phyloP scores from a whole-genome alignment of 2,113 vertebrate genomes.

The Coryphaenoides rupestris region DNA sequence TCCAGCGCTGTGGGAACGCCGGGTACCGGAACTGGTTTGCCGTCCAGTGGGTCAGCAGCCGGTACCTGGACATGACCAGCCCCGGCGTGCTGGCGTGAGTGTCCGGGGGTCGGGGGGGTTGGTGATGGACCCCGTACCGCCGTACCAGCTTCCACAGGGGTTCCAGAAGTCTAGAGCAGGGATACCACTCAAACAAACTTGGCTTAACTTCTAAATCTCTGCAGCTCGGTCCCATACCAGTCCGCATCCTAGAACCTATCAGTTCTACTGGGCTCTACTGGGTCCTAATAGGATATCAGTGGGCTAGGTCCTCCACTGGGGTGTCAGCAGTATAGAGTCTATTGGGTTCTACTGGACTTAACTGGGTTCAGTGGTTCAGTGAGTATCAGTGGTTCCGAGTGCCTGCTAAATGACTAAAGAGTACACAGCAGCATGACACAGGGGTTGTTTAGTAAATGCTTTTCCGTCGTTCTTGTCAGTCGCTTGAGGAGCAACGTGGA shows the following conservation, averaged over 20 bases:
- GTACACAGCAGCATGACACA: background rate
- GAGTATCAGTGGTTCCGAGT: too few species aligned
- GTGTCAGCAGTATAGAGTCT: too few species aligned
- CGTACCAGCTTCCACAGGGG: background rate
- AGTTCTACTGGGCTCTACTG: too few species aligned
- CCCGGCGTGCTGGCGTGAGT: slow-evolving; percentile 82
- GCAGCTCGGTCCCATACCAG: too few species aligned
- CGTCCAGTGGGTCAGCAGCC: slow-evolving; percentile 84
- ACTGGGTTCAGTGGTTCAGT: too few species aligned
- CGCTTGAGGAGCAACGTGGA: slow-evolving; percentile 80
- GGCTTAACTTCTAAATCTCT: too few species aligned
- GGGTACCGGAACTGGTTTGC: slow-evolving; percentile 86
- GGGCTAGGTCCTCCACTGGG: too few species aligned
- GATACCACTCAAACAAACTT: too few species aligned
- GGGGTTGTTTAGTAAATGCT: background rate
- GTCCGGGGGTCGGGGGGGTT: background rate
- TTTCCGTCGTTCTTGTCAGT: slow-evolving; percentile 51
- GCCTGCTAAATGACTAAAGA: background rate
- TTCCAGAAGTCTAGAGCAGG: too few species aligned
- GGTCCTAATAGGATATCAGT: too few species aligned
- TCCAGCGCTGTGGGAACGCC: slow-evolving; percentile 84
- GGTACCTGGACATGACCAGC: slow-evolving; percentile 82
- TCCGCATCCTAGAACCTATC: too few species aligned
- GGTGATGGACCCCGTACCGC: background rate
- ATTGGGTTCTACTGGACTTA: too few species aligned